A percentile compares a stretch with the other conserved stretches of the same genome.
These are phyloP conservation scores for Benitochromis conjunctus DNA, from an alignment of 2,113 vertebrate species.

Conservation along the genomic window DNA sequence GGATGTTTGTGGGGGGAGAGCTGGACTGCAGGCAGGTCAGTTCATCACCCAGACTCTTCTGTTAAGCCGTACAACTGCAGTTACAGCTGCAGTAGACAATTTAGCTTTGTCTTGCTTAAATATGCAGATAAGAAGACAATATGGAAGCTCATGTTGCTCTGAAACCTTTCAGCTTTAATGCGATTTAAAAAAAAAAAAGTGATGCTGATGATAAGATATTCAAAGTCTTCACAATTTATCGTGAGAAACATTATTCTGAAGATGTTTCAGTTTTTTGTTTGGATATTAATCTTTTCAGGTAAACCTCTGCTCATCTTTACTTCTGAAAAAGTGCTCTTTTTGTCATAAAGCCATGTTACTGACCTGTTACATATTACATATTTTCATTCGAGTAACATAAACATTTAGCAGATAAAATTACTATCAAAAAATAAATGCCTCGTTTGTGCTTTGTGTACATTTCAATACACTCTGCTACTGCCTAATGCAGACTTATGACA, in stretches of 20 bases:
- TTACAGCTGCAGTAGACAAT: background rate
- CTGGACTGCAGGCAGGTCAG: no score
- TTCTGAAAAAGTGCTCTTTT: background rate
- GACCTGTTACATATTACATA: background rate
- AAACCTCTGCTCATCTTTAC: background rate
- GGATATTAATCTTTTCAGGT: background rate
- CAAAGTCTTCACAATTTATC: background rate
- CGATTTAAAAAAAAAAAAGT: no score
- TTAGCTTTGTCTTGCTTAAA: background rate
- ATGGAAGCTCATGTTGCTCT: background rate
- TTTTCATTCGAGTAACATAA: background rate
- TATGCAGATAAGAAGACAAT: background rate
- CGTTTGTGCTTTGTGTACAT: background rate
- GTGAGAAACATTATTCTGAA: background rate
- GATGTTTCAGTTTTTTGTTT: background rate
- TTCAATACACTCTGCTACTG: background rate
- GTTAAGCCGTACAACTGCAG: no score
- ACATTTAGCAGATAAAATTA: background rate
- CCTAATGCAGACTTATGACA: background rate
- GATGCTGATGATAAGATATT: background rate
- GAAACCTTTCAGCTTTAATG: background rate
- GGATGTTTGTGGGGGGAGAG: no score
- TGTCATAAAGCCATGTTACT: background rate
- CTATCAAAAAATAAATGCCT: background rate
- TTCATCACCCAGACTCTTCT: no score